A percentile compares a stretch with the other conserved stretches of the same genome.
phyloP scores from a whole-genome alignment of 1,140 invertebrate genomes.

The Eupristina koningsbergeri region DNA sequence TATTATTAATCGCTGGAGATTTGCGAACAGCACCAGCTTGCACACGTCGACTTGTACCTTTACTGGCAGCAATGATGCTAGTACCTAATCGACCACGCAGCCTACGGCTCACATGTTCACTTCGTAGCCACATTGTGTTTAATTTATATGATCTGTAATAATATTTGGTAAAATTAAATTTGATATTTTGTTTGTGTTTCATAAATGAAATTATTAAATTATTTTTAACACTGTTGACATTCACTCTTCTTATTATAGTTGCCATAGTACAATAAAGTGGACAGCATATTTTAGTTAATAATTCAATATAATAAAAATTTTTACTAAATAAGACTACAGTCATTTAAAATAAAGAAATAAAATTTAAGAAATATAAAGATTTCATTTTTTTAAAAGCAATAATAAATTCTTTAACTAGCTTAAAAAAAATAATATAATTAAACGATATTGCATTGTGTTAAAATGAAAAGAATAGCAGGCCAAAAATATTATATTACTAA shows the following conservation, averaged over 20 bases:
- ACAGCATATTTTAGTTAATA: background rate
- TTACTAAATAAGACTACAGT: no score
- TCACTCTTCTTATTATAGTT: no score
- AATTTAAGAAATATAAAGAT: no score
- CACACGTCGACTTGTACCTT: constrained; percentile 61
- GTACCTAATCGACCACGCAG: constrained; percentile 68
- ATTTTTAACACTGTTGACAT: no score
- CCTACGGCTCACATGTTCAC: constrained; percentile 69
- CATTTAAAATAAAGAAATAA: no score
- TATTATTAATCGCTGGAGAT: constrained; percentile 65
- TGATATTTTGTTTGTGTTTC: background rate
- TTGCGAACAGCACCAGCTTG: constrained; percentile 65
- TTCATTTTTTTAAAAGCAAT: no score
- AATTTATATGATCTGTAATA: constrained; percentile 54
- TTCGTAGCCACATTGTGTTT: constrained; percentile 70
- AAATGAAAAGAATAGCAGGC: background rate
- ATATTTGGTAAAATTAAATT: constrained; percentile 12
- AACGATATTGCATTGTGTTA: background rate
- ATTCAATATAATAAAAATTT: background rate
- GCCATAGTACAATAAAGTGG: no score
- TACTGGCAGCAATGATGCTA: constrained; percentile 56
- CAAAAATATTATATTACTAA: constrained; percentile 51
- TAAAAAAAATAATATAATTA: background rate
- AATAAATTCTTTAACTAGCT: background rate
- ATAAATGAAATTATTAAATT: background rate